Percentiles rank a stretch among this genome's conserved stretches.
These are phyloP conservation scores for Pristiophorus japonicus DNA, from an alignment of 2,113 vertebrate species.

Conservation along the genomic window DNA sequence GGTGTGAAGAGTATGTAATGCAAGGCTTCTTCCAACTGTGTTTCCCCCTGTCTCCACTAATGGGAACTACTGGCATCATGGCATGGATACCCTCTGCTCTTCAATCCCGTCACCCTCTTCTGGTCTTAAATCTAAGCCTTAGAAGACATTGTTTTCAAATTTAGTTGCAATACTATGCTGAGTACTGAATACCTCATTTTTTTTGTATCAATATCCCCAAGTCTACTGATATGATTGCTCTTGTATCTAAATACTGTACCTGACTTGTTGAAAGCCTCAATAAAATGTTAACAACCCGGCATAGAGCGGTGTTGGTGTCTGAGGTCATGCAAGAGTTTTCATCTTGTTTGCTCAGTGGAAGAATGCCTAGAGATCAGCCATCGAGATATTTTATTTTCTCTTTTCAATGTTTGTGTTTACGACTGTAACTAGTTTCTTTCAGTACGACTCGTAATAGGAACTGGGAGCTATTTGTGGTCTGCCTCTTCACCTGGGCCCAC, in stretches of 20 bases:
- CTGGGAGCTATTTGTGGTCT: not conserved
- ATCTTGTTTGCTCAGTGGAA: not conserved
- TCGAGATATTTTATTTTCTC: not conserved
- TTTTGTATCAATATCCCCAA: slow-evolving; percentile 32
- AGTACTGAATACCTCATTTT: slow-evolving; percentile 29
- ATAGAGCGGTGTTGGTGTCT: not conserved
- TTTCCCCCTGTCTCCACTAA: not conserved
- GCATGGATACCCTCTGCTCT: slow-evolving; percentile 15
- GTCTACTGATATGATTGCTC: slow-evolving; percentile 30
- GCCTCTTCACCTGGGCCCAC: not conserved
- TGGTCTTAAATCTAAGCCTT: slow-evolving; percentile 11
- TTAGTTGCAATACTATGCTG: slow-evolving; percentile 19
- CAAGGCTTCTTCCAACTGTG: slow-evolving; percentile 42
- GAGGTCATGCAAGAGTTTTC: too few relatives aligned
- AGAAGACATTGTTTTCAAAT: slow-evolving; percentile 26
- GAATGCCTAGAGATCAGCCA: not conserved
- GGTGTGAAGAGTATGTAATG: slow-evolving; percentile 56
- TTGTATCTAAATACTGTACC: slow-evolving; percentile 33
- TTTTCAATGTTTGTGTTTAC: not conserved
- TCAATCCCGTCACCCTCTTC: not conserved
- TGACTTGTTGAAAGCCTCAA: slow-evolving; percentile 35
- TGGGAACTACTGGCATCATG: not conserved
- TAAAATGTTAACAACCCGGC: slow-evolving; percentile 32
- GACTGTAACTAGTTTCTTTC: not conserved
- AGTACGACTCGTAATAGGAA: not conserved